Evolutionary conservation across 2,113 vertebrate genomes (phyloP).

Genomic region (Murina feae): DNA sequence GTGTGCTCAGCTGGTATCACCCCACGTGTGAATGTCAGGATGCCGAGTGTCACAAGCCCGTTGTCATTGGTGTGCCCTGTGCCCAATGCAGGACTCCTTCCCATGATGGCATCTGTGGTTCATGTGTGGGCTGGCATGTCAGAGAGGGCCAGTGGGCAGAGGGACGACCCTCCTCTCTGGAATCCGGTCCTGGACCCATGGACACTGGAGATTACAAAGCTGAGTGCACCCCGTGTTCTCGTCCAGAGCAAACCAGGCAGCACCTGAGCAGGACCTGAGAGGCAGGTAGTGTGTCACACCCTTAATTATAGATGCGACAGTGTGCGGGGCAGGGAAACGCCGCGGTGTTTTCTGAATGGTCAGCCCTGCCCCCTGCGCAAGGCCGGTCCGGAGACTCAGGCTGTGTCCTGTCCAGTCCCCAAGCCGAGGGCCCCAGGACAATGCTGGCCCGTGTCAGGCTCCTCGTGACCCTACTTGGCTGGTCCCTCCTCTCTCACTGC

Average conservation of each 20-base stretch:
- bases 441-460: not conserved
- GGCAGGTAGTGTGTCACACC: not conserved
- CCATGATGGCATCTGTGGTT: not conserved
- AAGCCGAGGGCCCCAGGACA: not conserved
- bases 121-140: not conserved
- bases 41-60: not conserved
- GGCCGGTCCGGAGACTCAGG: not conserved
- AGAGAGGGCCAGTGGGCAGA: not conserved
- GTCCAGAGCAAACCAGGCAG: not conserved
- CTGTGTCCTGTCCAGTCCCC: not conserved
- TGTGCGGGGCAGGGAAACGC: not conserved
- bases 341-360: not conserved
- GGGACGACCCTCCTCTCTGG: not conserved
- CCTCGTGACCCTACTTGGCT: not conserved
- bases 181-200: not conserved
- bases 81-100: not conserved
- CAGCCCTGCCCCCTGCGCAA: not conserved
- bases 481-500: not conserved
- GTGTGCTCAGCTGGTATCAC: not conserved
- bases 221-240: not conserved
- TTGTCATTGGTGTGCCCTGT: not conserved
- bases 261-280: not conserved
- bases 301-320: not conserved
- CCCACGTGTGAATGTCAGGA: not conserved
- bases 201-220: not conserved